Conservation (phyloP, 2,888 invertebrate genomes). For the Drosophila demipolita region DNA sequence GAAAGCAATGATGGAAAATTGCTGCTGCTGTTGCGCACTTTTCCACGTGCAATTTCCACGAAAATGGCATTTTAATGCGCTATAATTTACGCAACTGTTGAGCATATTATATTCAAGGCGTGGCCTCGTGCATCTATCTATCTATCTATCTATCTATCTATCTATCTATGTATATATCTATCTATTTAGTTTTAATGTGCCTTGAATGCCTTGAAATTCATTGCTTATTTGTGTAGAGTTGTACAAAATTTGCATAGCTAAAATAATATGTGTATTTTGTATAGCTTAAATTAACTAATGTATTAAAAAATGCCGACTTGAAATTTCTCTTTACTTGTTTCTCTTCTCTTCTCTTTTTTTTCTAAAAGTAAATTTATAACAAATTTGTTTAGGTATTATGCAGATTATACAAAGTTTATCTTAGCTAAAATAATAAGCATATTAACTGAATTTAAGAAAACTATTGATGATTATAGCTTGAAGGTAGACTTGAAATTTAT, state of each 20-base stretch:
- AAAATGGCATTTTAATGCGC: constrained; percentile 68
- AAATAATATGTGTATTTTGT: background rate
- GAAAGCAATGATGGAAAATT: constrained; percentile 56
- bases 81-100: constrained; percentile 45
- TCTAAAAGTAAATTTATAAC: background rate
- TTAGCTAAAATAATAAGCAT: too few relatives aligned
- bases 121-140: background rate
- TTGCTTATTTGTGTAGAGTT: background rate
- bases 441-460: too few relatives aligned
- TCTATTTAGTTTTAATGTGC: background rate
- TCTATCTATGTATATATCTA: background rate
- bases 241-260: background rate
- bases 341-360: background rate
- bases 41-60: constrained; percentile 48
- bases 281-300: too few relatives aligned
- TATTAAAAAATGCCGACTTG: too few relatives aligned
- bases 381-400: too few relatives aligned
- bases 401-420: too few relatives aligned
- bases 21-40: constrained; percentile 32
- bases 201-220: background rate
- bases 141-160: background rate
- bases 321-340: too few relatives aligned
- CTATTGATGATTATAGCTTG: too few relatives aligned
- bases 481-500: background rate
- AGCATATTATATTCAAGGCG: constrained; percentile 2